phyloP scores from a whole-genome alignment of 2,113 vertebrate genomes.

The Herpetotheres cachinnans region DNA sequence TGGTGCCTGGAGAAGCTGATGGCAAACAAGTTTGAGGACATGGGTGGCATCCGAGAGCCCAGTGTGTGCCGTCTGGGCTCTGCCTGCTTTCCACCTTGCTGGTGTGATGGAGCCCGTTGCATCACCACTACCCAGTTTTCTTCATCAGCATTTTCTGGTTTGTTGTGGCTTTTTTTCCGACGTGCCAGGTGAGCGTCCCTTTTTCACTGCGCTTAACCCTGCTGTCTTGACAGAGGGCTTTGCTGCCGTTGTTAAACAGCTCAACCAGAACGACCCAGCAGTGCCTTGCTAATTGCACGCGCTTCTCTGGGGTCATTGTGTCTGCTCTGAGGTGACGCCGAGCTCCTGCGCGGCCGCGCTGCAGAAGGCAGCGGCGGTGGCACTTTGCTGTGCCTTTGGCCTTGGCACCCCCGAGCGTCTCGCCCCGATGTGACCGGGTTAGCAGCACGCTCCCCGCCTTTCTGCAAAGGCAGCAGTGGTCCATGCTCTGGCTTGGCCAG shows the following conservation, averaged over 20 bases:
- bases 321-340: neutral
- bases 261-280: neutral
- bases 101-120: neutral
- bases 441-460: neutral
- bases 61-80: neutral
- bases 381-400: neutral
- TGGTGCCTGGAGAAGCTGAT: neutral
- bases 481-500: neutral
- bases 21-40: neutral
- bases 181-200: neutral
- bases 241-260: neutral
- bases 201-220: neutral
- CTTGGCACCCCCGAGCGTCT: neutral
- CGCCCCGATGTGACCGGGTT: too few relatives aligned
- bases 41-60: neutral
- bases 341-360: neutral
- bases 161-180: rapidly evolving
- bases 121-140: neutral
- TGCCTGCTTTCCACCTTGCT: neutral
- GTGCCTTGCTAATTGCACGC: neutral
- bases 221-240: neutral
- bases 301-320: neutral
- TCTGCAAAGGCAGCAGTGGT: neutral
- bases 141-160: neutral
- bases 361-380: rapidly evolving